A percentile compares a stretch with the other conserved stretches of the same genome.
These are phyloP conservation scores for Napeogenes sylphis DNA, from an alignment of 2,888 invertebrate genomes.

Conservation along the genomic window DNA sequence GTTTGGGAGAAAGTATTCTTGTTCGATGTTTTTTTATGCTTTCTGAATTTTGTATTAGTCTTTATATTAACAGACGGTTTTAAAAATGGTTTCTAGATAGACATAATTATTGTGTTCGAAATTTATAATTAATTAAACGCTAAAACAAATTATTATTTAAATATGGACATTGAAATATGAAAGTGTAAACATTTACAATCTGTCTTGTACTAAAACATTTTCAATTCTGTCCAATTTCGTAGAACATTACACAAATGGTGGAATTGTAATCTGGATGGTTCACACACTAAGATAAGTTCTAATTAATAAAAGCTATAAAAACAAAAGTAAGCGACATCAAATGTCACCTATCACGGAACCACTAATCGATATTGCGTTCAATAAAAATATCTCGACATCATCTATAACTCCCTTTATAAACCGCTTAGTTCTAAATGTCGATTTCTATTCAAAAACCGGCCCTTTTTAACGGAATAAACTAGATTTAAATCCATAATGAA, in stretches of 20 bases:
- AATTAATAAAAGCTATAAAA: not conserved
- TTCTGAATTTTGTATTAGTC: not conserved
- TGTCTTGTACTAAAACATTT: no score
- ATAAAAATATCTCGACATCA: conserved; percentile 26
- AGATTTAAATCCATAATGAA: conserved; percentile 32
- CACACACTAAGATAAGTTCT: not conserved
- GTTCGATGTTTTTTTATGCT: not conserved
- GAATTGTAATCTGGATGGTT: no score
- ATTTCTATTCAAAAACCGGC: conserved; percentile 35
- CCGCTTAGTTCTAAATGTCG: conserved; percentile 31
- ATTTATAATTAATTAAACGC: not conserved
- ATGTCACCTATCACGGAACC: conserved; percentile 9
- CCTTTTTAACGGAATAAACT: conserved; percentile 27
- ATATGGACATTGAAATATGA: no score
- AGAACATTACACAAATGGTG: no score
- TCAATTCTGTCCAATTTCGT: no score
- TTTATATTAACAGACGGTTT: no score
- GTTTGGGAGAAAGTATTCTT: conserved; percentile 6
- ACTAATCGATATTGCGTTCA: conserved; percentile 27
- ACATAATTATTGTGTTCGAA: not conserved
- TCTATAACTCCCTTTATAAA: conserved; percentile 29
- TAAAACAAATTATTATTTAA: no score
- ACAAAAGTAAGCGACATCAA: not conserved
- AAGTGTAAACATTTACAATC: no score
- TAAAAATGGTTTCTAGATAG: not conserved